Conservation (phyloP, 2,797 vertebrate genomes). For the Chiroxiphia lanceolata region DNA sequence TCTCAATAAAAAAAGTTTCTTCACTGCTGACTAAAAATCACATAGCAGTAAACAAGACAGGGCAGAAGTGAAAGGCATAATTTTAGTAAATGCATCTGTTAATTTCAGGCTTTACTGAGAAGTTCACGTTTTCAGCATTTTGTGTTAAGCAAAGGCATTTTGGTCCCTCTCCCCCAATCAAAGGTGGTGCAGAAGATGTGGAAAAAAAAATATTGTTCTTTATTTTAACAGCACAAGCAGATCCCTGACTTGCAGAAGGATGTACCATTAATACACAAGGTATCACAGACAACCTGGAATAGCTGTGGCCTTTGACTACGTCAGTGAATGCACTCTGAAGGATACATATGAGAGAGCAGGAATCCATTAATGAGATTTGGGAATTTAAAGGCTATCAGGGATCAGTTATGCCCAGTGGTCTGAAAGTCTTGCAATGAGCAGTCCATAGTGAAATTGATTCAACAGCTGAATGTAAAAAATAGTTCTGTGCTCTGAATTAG, state of each 20-base stretch:
- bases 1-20: background rate
- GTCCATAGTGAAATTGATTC: background rate
- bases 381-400: background rate
- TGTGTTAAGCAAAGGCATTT: background rate
- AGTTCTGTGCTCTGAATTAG: background rate
- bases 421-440: background rate
- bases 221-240: background rate
- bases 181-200: background rate
- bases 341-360: background rate
- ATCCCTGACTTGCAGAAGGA: background rate
- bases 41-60: background rate
- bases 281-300: background rate
- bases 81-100: background rate
- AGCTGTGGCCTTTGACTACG: background rate
- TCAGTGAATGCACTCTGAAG: background rate
- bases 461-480: background rate
- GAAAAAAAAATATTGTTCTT: background rate
- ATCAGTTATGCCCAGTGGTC: background rate
- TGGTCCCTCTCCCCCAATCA: background rate
- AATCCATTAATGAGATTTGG: background rate
- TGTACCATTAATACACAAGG: background rate
- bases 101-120: background rate
- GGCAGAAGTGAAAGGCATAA: background rate
- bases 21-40: background rate
- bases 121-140: background rate